Evolutionary conservation across 2,113 vertebrate genomes (phyloP).

Genomic region (Microcebus griseorufus): DNA sequence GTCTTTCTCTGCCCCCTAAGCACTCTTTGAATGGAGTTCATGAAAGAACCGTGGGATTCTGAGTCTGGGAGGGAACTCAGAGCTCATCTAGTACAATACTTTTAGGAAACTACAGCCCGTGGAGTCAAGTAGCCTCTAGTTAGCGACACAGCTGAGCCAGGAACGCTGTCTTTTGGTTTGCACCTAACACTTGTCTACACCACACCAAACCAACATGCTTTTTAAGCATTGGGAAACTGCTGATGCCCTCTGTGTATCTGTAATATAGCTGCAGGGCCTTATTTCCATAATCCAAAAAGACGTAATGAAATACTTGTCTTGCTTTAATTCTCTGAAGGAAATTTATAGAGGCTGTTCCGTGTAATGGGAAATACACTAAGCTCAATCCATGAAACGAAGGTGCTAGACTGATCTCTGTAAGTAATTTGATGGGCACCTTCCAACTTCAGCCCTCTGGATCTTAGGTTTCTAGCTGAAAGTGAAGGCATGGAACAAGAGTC

Average conservation of each 20-base stretch:
- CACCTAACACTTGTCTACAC: background rate
- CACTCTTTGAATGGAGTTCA: constrained; percentile 57
- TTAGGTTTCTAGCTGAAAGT: background rate
- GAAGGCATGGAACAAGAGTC: background rate
- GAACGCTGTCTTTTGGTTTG: background rate
- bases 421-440: background rate
- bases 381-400: background rate
- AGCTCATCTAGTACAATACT: constrained; percentile 34
- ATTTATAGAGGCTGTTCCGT: background rate
- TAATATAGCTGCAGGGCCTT: constrained; percentile 12
- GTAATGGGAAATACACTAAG: background rate
- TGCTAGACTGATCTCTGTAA: background rate
- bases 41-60: constrained; percentile 55
- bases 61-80: constrained; percentile 14
- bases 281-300: constrained; percentile 49
- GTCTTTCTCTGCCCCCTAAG: constrained; percentile 57
- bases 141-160: constrained; percentile 7
- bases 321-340: constrained; percentile 48
- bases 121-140: constrained; percentile 34
- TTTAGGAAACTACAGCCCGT: background rate
- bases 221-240: constrained; percentile 13
- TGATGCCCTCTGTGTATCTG: background rate
- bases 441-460: background rate
- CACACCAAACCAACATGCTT: background rate
- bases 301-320: constrained; percentile 27